Evolutionary conservation across 1,140 invertebrate genomes (phyloP).

Genomic region (Cherax destructor): DNA sequence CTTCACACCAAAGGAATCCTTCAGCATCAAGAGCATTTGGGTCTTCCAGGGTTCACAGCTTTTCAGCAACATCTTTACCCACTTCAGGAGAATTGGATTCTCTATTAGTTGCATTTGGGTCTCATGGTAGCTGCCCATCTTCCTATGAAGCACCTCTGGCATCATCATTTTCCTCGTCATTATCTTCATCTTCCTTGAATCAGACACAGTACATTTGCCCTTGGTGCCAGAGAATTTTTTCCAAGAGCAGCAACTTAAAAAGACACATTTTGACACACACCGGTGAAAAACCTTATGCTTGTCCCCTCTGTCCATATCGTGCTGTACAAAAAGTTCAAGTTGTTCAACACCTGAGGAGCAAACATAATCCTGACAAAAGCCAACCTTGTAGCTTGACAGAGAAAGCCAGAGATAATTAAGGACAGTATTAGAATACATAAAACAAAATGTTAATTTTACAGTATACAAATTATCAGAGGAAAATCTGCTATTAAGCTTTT

Average conservation of each 20-base stretch:
- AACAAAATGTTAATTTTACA: background rate
- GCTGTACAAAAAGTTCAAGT: constrained; percentile 65
- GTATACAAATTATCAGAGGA: too few species aligned
- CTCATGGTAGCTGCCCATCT: background rate
- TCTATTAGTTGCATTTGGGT: constrained; percentile 35
- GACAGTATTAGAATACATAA: background rate
- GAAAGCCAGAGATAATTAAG: background rate
- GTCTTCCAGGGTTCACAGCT: background rate
- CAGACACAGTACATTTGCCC: constrained; percentile 45
- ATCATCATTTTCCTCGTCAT: background rate
- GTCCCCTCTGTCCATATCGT: constrained; percentile 58
- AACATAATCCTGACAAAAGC: constrained; percentile 20
- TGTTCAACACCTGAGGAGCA: constrained; percentile 50
- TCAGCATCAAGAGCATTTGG: constrained; percentile 10
- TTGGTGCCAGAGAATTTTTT: constrained; percentile 53
- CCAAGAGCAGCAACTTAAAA: constrained; percentile 63
- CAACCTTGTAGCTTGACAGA: background rate
- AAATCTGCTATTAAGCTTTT: background rate
- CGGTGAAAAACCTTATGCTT: constrained; percentile 58
- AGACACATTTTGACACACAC: constrained; percentile 55
- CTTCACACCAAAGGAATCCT: background rate
- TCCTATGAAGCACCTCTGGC: constrained; percentile 3
- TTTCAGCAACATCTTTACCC: background rate
- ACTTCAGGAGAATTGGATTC: constrained; percentile 49
- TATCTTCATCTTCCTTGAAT: background rate